These are phyloP conservation scores for Andricus quercusramuli DNA, from an alignment of 2,888 invertebrate species.

Conservation along the genomic window DNA sequence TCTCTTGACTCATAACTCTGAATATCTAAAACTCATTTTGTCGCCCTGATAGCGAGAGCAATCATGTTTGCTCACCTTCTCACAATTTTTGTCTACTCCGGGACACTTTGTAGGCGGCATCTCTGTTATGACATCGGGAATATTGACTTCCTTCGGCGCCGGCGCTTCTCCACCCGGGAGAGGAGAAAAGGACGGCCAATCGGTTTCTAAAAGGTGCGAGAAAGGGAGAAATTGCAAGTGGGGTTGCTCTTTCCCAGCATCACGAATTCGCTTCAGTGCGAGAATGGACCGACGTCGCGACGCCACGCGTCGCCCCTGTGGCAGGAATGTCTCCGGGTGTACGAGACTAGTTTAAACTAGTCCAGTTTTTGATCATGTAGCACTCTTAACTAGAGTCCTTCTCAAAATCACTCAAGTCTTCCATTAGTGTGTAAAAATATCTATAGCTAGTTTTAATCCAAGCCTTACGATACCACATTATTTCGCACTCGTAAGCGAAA, in stretches of 20 bases:
- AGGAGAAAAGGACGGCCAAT: constrained; percentile 47
- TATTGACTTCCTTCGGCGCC: constrained; percentile 75
- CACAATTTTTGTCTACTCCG: neutral
- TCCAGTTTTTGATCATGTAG: constrained; percentile 58
- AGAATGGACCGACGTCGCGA: constrained; percentile 73
- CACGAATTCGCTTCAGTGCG: constrained; percentile 66
- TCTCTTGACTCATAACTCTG: neutral
- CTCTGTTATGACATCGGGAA: constrained; percentile 58
- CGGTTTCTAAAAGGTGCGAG: constrained; percentile 48
- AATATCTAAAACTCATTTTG: constrained; percentile 13
- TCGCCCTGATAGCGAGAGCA: neutral
- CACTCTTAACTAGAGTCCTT: constrained; percentile 52
- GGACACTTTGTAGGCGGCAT: constrained; percentile 2
- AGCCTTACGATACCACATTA: neutral
- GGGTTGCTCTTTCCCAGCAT: constrained; percentile 29
- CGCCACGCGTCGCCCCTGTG: constrained; percentile 67
- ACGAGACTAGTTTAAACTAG: constrained; percentile 42
- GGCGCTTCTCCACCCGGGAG: constrained; percentile 65
- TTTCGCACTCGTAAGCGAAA: neutral
- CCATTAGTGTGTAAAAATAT: constrained; percentile 64
- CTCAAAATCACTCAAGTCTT: constrained; percentile 76
- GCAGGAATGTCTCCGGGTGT: constrained; percentile 49
- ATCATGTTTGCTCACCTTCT: constrained; percentile 25
- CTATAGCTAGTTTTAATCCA: constrained; percentile 38
- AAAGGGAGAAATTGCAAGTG: constrained; percentile 47